Evolutionary conservation across 2,888 invertebrate species (phyloP), one percentile per base, ranked within the genome.

Genomic region (Diadromus collaris): DNA sequence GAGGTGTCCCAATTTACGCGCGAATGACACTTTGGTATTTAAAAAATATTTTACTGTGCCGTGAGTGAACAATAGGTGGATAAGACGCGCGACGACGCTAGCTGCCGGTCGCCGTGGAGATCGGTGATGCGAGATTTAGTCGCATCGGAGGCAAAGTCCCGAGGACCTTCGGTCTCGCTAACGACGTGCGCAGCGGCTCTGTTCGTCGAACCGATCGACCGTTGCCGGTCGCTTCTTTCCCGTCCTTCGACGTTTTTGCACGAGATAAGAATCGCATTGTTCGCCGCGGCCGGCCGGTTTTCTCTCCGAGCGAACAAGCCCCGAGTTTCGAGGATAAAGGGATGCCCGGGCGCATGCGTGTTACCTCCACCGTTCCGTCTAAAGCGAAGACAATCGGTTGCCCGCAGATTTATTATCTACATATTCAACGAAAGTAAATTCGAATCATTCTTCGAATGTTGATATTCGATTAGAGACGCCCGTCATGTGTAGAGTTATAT

Each of bases 201-300:
- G 27, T 56, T 56, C 54, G 54, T 29, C 54, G 54, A 56, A 56
- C 16, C 54, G 29, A 56, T 56, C 54, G 54, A 56, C 54, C 54
- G 54, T 16, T 19, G 2, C 54, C 24, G 6, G 29, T 27, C 29
- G 13, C 29, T 1, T 29, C 29, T n/a, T 48, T 27, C 27, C 54
- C 54, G 6, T 16, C 16, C 27, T 29, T n/a, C 29, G 74, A 74
- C 65, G 69, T 74, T 77, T 73, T 76, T 77, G 79, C 76, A 70
- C 69, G 58, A 68, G 79, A 76, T 80, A 80, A 77, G 77, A 80
- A 77, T 77, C 76, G 74, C 79, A 77, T 77, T 80, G 76, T 77
- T 80, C 73, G 73, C 73, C 69, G 21, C 69, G n/a, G 71, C 71
- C 48, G 71, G 75, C 75, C 75, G 78, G 78, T 79, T 79, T 65